Percentiles rank a stretch among this genome's conserved stretches.
Evolutionary conservation across 1,140 invertebrate species (phyloP).

Genomic region (Vanessa tameamea): DNA sequence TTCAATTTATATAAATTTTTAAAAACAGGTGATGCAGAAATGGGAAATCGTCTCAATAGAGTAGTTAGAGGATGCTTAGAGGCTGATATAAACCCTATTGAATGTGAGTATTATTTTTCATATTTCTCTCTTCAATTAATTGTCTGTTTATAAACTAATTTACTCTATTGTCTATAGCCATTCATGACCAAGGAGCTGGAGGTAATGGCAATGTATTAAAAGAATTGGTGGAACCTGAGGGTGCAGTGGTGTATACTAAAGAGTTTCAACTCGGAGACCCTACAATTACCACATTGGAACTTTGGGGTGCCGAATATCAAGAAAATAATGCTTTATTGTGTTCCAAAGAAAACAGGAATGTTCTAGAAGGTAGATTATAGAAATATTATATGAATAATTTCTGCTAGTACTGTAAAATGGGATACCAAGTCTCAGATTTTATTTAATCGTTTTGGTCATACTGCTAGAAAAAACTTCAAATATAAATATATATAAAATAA

Average conservation of each 20-base stretch:
- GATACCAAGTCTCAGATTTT: not conserved
- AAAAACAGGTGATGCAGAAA: constrained; percentile 92
- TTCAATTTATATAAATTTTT: not conserved
- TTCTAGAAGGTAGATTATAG: constrained; percentile 81
- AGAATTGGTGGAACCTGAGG: constrained; percentile 96
- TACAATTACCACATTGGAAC: constrained; percentile 94
- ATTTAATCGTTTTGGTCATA: not conserved
- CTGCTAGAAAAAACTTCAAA: too few species aligned
- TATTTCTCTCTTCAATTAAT: not conserved
- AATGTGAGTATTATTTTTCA: constrained; percentile 81
- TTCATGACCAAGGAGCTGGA: constrained; percentile 98
- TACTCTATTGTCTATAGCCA: constrained; percentile 67
- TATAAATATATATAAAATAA: too few species aligned
- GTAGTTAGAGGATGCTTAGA: constrained; percentile 96
- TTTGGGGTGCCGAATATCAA: constrained; percentile 99
- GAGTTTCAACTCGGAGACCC: constrained; percentile 96
- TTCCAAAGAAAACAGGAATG: constrained; percentile 82
- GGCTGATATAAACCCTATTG: constrained; percentile 92
- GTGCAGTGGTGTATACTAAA: constrained; percentile 94
- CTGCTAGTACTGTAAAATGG: too few species aligned
- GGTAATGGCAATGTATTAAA: constrained; percentile 99
- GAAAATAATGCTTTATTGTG: constrained; percentile 96
- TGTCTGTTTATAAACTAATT: too few species aligned
- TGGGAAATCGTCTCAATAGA: constrained; percentile 98
- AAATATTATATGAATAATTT: not conserved